Conservation (phyloP, 1,140 invertebrate species). For the Saxidomus purpurata region DNA sequence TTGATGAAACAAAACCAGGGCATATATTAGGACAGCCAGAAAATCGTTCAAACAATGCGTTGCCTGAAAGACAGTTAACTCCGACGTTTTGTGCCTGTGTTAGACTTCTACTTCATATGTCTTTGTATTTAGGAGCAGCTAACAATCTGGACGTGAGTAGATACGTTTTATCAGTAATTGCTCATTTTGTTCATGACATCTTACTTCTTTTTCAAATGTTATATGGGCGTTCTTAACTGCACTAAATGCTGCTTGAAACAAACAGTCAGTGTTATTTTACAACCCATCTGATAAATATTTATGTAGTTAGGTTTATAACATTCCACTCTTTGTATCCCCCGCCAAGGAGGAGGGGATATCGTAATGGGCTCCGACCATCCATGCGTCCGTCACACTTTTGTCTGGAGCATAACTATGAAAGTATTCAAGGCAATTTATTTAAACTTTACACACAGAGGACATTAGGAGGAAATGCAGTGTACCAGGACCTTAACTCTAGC, state of each 20-base stretch:
- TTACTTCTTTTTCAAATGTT: background rate
- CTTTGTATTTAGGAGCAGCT: constrained; percentile 65
- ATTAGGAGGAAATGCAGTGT: too few species aligned
- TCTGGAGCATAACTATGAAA: too few species aligned
- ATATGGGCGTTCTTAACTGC: background rate
- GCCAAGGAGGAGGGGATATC: too few species aligned
- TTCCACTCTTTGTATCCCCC: too few species aligned
- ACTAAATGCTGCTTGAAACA: background rate
- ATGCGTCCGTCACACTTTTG: too few species aligned
- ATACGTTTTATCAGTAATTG: too few species aligned
- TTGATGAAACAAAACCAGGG: constrained; percentile 57
- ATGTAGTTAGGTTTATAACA: too few species aligned
- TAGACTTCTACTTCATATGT: constrained; percentile 67
- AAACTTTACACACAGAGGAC: too few species aligned
- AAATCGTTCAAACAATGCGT: background rate
- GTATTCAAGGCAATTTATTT: too few species aligned
- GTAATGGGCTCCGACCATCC: too few species aligned
- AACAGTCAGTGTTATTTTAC: background rate
- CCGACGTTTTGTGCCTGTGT: constrained; percentile 55
- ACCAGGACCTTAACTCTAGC: too few species aligned
- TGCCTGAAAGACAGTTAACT: constrained; percentile 64
- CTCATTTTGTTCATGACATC: too few species aligned
- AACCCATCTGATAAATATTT: background rate
- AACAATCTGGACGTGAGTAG: background rate
- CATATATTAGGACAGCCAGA: constrained; percentile 69